Evolutionary conservation across 2,113 vertebrate species (phyloP), one percentile per base, ranked within the genome.

Genomic region (Sorex fumeus): DNA sequence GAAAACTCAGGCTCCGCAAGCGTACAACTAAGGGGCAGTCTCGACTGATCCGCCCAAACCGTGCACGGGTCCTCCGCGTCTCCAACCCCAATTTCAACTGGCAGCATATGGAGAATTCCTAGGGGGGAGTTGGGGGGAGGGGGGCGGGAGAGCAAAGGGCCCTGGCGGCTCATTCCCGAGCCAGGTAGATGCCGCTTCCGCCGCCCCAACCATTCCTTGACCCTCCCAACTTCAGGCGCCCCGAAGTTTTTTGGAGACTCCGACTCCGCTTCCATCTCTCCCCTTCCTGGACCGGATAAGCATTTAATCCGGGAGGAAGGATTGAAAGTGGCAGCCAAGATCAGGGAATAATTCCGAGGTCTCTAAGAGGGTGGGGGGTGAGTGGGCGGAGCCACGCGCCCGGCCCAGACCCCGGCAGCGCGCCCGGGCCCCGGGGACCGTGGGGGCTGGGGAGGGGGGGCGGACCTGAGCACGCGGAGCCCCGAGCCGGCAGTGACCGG

Each of bases 171-270:
- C 21, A 64, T 64, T 78, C 83, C 50, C 36, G 27, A 74, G n/a
- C 57, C 70, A 19, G 67, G 47, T 2, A 77, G 69, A 80, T 3
- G 21, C 60, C n/a, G 82, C 79, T 64, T 27, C 13, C 19, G 13
- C 85, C 28, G 8, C 18, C 83, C n/a, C 47, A 80, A 77, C 47
- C 78, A 21, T 3, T 69, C 62, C 43, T 82, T 87, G 77, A 89
- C 92, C 95, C 85, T 82, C 79, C 13, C 85, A 88, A 95, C 90
- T 96, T 90, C 70, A 71, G 57, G 47, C 36, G 81, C 84, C 90
- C 75, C 16, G 79, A 79, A 97, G 96, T 97, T 97, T 96, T 88
- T 75, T 36, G n/a, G 60, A 60, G 75, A 30, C 71, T 81, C 36
- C 45, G 75, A 92, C 94, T 95, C 82, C 86, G 62, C 88, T 75